phyloP scores from a whole-genome alignment of 1,140 invertebrate species.

The Lordiphosa stackelbergi region DNA sequence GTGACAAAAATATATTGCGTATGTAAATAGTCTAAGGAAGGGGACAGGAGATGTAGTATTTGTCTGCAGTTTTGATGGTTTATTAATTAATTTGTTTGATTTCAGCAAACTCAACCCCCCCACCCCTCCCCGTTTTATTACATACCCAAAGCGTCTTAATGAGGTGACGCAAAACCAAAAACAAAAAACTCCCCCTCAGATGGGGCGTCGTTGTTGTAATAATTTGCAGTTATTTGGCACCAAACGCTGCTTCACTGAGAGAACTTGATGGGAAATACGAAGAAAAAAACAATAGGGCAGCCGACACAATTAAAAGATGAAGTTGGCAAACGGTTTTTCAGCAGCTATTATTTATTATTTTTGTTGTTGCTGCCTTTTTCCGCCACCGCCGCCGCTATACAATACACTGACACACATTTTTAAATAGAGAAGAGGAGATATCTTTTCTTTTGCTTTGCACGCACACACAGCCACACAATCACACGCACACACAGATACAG shows the following conservation, averaged over 20 bases:
- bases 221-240: constrained; percentile 60
- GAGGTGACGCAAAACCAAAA: no score
- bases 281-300: constrained; percentile 62
- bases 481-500: constrained; percentile 20
- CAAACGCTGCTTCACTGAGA: constrained; percentile 47
- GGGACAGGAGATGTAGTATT: no score
- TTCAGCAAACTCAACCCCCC: no score
- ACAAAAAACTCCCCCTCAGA: constrained; percentile 2
- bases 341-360: constrained; percentile 69
- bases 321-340: constrained; percentile 55
- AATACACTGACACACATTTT: constrained; percentile 75
- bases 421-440: constrained; percentile 70
- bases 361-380: constrained; percentile 17
- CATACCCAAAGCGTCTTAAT: no score
- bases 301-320: constrained; percentile 31
- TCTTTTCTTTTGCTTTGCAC: constrained; percentile 56
- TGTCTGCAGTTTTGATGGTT: no score
- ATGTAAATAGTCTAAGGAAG: no score
- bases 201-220: constrained; percentile 51
- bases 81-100: no score
- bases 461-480: constrained; percentile 30
- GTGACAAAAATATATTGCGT: constrained; percentile 52
- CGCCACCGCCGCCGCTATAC: constrained; percentile 25
- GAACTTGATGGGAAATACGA: constrained; percentile 51
- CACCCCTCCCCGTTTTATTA: no score